phyloP scores from a whole-genome alignment of 2,888 invertebrate species.

The Ormyrus labotus region DNA sequence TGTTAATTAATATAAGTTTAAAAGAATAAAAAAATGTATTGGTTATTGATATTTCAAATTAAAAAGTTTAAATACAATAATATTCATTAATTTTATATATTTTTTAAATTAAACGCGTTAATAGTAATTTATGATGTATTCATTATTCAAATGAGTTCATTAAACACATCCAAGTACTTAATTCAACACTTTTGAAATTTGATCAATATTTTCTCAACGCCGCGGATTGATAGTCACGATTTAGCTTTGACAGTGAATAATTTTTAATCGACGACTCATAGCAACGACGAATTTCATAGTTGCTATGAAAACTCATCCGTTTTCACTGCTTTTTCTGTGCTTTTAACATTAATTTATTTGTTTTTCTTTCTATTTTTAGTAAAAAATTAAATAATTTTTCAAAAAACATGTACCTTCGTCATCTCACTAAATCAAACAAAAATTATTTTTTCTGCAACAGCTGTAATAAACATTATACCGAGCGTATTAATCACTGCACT shows the following conservation, averaged over 20 bases:
- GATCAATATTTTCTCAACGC: conserved; percentile 31
- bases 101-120: not conserved
- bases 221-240: conserved; percentile 20
- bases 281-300: no score
- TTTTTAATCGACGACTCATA: conserved; percentile 37
- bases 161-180: not conserved
- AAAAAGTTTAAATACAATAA: no score
- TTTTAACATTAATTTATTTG: no score
- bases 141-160: conserved; percentile 36
- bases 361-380: no score
- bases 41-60: no score
- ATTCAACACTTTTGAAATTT: conserved; percentile 31
- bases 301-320: conserved; percentile 2
- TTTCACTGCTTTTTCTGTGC: no score
- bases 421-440: not conserved
- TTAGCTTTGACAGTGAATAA: conserved; percentile 41
- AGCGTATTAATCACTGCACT: not conserved
- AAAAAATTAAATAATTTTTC: no score
- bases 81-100: no score
- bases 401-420: no score
- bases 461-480: not conserved
- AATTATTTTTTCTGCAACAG: not conserved
- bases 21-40: no score
- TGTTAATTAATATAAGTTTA: no score
- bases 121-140: not conserved